Percentiles rank a stretch among this genome's conserved stretches.
Conservation (phyloP, 2,888 invertebrate species). For the Andrena haemorrhoa region DNA sequence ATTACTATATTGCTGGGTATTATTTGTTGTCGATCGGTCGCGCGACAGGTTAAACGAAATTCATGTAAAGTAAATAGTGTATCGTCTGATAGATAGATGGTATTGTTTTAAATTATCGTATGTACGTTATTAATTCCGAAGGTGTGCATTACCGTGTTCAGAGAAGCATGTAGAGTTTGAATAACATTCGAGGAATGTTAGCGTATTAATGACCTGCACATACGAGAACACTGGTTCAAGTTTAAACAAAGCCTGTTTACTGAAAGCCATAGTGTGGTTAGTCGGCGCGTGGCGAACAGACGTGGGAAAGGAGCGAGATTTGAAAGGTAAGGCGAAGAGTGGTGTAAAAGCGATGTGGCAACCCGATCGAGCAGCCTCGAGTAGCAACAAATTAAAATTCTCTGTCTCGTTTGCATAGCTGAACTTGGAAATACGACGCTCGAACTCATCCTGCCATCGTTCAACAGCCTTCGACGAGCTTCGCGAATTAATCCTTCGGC, state of each 20-base stretch:
- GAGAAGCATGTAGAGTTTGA: background rate
- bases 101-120: too few relatives aligned
- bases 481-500: constrained; percentile 16
- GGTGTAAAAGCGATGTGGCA: constrained; percentile 35
- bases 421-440: constrained; percentile 25
- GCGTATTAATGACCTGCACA: background rate
- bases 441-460: constrained; percentile 8
- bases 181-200: background rate
- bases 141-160: background rate
- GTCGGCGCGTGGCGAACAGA: constrained; percentile 48
- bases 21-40: too few relatives aligned
- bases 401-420: constrained; percentile 6
- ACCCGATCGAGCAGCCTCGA: constrained; percentile 18
- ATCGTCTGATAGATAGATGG: too few relatives aligned
- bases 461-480: constrained; percentile 20
- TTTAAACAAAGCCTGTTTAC: constrained; percentile 20
- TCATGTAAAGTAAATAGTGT: too few relatives aligned
- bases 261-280: constrained; percentile 39
- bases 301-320: constrained; percentile 63
- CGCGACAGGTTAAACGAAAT: too few relatives aligned
- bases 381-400: constrained; percentile 41
- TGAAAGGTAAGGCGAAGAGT: constrained; percentile 33
- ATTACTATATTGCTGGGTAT: too few relatives aligned
- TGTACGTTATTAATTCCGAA: too few relatives aligned
- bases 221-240: constrained; percentile 17